A percentile compares a stretch with the other conserved stretches of the same genome.
Conservation (phyloP, 2,888 invertebrate species). For the Trichogramma dendrolimi region DNA sequence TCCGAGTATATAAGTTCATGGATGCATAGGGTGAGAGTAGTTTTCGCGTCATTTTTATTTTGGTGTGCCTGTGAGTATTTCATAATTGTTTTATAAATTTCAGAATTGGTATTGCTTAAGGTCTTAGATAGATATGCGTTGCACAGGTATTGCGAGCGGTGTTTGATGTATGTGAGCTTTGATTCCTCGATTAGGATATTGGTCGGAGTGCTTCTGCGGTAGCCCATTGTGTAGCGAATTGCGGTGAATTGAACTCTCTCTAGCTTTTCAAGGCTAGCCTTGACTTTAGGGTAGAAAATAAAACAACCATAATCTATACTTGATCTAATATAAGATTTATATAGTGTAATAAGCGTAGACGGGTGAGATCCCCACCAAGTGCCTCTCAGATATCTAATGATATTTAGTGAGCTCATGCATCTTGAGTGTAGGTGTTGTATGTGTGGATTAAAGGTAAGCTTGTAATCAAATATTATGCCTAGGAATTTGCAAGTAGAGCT, state of each 20-base stretch:
- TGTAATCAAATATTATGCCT: slow-evolving; percentile 17
- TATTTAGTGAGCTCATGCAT: slow-evolving; percentile 10
- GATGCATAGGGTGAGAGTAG: too few relatives aligned
- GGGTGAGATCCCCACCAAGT: slow-evolving; percentile 26
- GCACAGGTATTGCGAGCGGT: too few relatives aligned
- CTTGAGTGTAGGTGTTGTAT: slow-evolving; percentile 4
- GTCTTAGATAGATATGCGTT: too few relatives aligned
- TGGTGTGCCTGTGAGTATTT: rapidly evolving
- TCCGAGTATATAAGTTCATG: too few relatives aligned
- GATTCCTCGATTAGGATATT: too few relatives aligned
- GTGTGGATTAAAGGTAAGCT: slow-evolving; percentile 18
- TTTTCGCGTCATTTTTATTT: rapidly evolving
- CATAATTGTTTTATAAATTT: rapidly evolving
- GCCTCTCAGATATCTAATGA: slow-evolving; percentile 18
- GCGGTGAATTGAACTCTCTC: slow-evolving; percentile 18
- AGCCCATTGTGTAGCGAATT: slow-evolving; percentile 21
- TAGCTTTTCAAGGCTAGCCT: slow-evolving; percentile 13
- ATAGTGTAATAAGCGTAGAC: slow-evolving; percentile 2
- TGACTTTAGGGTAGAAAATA: slow-evolving; percentile 7
- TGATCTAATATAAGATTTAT: slow-evolving; percentile 9
- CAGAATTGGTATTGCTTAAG: too few relatives aligned
- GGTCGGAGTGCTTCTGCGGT: slow-evolving; percentile 1
- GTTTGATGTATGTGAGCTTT: too few relatives aligned
- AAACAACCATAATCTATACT: slow-evolving; percentile 23
- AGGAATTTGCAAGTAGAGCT: slow-evolving; percentile 17